Evolutionary conservation across 2,888 invertebrate genomes (phyloP).

Genomic region (Andrena dorsata): DNA sequence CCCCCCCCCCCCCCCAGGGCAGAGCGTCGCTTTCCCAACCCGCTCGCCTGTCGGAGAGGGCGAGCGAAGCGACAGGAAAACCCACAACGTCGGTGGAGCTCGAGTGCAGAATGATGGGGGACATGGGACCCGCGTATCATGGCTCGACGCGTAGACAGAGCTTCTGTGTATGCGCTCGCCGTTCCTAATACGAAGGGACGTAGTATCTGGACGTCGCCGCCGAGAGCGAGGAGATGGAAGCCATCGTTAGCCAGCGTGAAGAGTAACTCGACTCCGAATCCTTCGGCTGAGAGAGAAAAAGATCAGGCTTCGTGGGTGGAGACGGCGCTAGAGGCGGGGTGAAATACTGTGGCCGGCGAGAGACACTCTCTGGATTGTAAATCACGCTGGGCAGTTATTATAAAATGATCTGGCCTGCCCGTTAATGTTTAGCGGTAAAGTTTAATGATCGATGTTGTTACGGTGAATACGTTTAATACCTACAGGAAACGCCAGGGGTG

Average conservation of each 20-base stretch:
- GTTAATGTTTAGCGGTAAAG: not conserved
- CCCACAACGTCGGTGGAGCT: conserved; percentile 39
- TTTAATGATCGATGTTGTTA: conserved; percentile 1
- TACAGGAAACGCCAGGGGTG: too few species aligned
- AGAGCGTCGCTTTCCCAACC: conserved; percentile 1
- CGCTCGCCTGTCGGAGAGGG: conserved; percentile 9
- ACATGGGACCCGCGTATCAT: not conserved
- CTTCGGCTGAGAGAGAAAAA: conserved; percentile 6
- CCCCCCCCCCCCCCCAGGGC: too few species aligned
- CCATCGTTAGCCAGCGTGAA: conserved; percentile 27
- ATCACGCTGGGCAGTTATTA: too few species aligned
- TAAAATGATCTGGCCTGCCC: not conserved
- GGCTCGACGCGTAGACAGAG: conserved; percentile 1
- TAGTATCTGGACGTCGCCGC: conserved; percentile 31
- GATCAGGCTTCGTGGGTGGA: not conserved
- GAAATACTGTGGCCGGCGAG: not conserved
- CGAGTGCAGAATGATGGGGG: conserved; percentile 9
- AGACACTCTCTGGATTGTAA: not conserved
- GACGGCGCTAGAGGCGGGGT: not conserved
- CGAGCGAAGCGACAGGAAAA: conserved; percentile 32
- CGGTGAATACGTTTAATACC: not conserved
- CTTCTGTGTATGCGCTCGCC: conserved; percentile 27
- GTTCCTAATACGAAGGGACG: conserved; percentile 42
- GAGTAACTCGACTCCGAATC: conserved; percentile 48
- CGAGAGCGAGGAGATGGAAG: conserved; percentile 29